phyloP scores from a whole-genome alignment of 2,113 vertebrate genomes.

The Pollimyrus isidori region DNA sequence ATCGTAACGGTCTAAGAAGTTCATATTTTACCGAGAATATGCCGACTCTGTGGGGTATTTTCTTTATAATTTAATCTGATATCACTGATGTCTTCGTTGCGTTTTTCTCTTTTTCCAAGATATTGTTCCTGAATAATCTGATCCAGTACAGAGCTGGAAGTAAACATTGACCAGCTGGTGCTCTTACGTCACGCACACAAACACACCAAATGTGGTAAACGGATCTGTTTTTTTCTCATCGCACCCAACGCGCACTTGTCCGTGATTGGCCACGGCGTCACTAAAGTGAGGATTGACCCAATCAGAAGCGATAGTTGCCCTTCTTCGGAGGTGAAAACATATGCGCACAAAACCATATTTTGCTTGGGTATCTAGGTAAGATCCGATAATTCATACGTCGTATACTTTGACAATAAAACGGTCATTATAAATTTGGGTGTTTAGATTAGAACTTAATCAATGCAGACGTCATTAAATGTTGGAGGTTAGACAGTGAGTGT shows the following conservation, averaged over 20 bases:
- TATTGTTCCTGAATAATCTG: conserved; percentile 22
- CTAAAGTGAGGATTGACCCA: not conserved
- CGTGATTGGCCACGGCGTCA: not conserved
- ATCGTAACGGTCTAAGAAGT: not conserved
- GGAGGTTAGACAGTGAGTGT: not conserved
- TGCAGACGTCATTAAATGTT: not conserved
- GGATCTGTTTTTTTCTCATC: conserved; percentile 4
- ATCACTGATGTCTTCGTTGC: not conserved
- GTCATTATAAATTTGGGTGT: not conserved
- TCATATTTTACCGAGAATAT: conserved; percentile 1
- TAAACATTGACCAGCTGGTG: conserved; percentile 50
- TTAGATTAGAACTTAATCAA: not conserved
- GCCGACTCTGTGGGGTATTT: not conserved
- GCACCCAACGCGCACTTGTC: not conserved
- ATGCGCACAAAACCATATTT: not conserved
- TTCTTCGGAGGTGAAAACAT: not conserved
- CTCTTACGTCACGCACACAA: conserved; percentile 40
- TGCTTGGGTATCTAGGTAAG: not conserved
- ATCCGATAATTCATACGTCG: not conserved
- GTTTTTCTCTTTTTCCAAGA: conserved; percentile 8
- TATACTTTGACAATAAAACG: not conserved
- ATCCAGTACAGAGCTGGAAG: conserved; percentile 32
- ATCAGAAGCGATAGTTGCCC: not conserved
- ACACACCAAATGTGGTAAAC: conserved; percentile 20
- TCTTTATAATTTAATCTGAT: not conserved